phyloP scores from a whole-genome alignment of 2,113 vertebrate genomes.

The Poeciliopsis retropinna region DNA sequence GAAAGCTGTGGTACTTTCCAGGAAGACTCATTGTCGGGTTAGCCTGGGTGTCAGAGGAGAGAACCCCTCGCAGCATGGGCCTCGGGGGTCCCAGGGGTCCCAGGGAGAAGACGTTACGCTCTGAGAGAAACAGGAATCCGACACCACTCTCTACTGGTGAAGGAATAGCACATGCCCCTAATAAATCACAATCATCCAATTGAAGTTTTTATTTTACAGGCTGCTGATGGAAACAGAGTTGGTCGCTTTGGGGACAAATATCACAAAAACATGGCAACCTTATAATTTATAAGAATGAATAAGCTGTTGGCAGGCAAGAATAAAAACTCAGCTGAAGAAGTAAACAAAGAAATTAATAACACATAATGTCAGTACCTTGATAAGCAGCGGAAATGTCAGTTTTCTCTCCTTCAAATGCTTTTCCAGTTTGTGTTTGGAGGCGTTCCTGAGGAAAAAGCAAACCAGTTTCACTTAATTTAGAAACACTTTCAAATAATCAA shows the following conservation, averaged over 20 bases:
- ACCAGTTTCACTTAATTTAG: neutral
- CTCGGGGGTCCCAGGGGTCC: neutral
- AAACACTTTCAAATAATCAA: neutral
- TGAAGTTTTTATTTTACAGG: slow-evolving; percentile 62
- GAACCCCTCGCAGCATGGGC: neutral
- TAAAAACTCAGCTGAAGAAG: neutral
- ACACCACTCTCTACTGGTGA: slow-evolving; percentile 12
- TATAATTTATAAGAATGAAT: slow-evolving; percentile 8
- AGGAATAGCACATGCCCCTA: slow-evolving; percentile 50
- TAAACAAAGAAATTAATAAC: neutral
- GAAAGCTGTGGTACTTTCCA: slow-evolving; percentile 35
- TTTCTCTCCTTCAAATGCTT: slow-evolving; percentile 59
- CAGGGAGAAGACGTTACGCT: neutral
- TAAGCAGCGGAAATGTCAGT: slow-evolving; percentile 59
- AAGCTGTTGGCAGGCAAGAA: neutral
- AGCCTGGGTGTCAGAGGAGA: neutral
- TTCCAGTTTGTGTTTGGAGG: slow-evolving; percentile 48
- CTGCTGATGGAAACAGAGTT: slow-evolving; percentile 38
- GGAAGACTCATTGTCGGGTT: slow-evolving; percentile 13
- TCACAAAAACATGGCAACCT: slow-evolving; percentile 18
- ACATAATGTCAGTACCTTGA: slow-evolving; percentile 58
- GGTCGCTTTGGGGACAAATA: slow-evolving; percentile 17
- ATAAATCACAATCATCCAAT: slow-evolving; percentile 59
- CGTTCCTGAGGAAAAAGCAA: slow-evolving; percentile 44
- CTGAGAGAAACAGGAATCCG: slow-evolving; percentile 12